Conservation (phyloP, 2,113 vertebrate genomes). For the Tetrao urogallus region DNA sequence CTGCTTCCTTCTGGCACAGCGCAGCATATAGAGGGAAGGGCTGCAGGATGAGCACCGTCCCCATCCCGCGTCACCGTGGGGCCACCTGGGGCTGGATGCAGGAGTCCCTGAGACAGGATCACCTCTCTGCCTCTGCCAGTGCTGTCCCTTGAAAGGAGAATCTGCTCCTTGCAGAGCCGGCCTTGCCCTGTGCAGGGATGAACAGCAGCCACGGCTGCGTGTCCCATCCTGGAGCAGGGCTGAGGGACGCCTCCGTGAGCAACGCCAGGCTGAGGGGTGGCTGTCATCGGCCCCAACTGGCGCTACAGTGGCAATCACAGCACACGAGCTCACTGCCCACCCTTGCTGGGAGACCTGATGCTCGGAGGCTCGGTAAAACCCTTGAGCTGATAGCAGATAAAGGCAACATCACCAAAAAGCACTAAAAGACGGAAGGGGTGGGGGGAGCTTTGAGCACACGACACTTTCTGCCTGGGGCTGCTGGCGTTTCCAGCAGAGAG, state of each 20-base stretch:
- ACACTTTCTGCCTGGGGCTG: constrained; percentile 5
- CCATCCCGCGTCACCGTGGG: background rate
- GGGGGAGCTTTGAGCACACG: background rate
- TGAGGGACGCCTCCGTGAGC: background rate
- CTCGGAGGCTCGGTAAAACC: background rate
- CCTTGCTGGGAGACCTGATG: background rate
- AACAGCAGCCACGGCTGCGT: background rate
- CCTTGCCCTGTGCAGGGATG: background rate
- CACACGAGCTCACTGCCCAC: background rate
- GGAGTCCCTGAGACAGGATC: background rate
- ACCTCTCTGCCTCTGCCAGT: background rate
- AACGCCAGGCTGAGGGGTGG: background rate
- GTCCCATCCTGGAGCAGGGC: background rate
- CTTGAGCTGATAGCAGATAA: constrained; percentile 19
- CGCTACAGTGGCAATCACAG: background rate
- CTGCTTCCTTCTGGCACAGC: background rate
- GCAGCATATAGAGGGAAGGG: background rate
- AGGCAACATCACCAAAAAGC: background rate
- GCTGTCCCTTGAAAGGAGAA: background rate
- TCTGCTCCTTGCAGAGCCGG: background rate
- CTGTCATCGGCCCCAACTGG: background rate
- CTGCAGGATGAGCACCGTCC: background rate
- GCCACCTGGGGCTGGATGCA: background rate
- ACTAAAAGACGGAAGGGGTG: background rate
- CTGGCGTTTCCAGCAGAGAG: background rate